These are phyloP conservation scores for Griposia aprilina DNA, from an alignment of 2,888 invertebrate genomes.

Conservation along the genomic window DNA sequence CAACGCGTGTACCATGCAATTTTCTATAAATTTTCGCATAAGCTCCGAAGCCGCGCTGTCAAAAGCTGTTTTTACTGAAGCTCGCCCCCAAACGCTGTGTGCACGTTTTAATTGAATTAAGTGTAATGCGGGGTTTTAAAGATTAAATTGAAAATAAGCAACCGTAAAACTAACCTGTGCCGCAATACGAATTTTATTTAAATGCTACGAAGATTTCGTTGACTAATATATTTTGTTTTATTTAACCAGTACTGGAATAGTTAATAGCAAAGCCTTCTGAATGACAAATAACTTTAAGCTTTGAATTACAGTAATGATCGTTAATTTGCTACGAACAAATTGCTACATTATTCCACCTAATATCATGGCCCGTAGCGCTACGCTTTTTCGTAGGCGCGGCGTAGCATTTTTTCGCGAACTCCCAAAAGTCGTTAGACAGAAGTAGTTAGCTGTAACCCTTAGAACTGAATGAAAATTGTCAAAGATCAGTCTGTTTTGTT, in stretches of 20 bases:
- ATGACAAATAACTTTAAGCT: conserved; percentile 62
- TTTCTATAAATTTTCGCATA: conserved; percentile 90
- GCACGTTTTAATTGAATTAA: conserved; percentile 86
- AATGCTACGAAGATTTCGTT: background rate
- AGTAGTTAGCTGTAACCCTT: conserved; percentile 36
- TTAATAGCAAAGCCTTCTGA: conserved; percentile 48
- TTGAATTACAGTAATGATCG: conserved; percentile 61
- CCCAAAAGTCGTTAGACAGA: conserved; percentile 53
- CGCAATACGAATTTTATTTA: conserved; percentile 7
- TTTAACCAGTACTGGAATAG: conserved; percentile 26
- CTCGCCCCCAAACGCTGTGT: conserved; percentile 78
- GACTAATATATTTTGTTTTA: conserved; percentile 3
- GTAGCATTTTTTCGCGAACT: conserved; percentile 62
- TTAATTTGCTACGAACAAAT: conserved; percentile 63
- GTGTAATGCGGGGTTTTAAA: conserved; percentile 74
- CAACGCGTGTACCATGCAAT: conserved; percentile 88
- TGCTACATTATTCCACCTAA: conserved; percentile 64
- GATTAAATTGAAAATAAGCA: conserved; percentile 49
- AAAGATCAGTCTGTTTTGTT: conserved; percentile 48
- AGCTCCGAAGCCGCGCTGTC: conserved; percentile 88
- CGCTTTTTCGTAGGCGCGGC: conserved; percentile 67
- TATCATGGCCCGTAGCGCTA: conserved; percentile 68
- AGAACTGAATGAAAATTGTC: conserved; percentile 43
- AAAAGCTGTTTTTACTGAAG: conserved; percentile 87
- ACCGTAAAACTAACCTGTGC: conserved; percentile 30